These are phyloP conservation scores for Sphaerodactylus townsendi DNA, from an alignment of 2,113 vertebrate genomes.

Conservation along the genomic window DNA sequence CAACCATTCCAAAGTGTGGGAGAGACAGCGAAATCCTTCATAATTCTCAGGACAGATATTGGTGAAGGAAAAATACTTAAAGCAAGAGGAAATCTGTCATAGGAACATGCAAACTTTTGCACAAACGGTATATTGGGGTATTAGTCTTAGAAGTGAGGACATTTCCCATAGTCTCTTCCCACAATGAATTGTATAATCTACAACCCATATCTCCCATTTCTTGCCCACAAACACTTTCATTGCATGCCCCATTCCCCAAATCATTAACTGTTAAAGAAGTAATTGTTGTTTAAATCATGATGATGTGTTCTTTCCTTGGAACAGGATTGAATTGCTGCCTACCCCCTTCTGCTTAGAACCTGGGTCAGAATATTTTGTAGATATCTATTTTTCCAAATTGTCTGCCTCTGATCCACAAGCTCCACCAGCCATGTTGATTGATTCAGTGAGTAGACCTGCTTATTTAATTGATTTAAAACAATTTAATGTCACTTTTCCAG, in stretches of 20 bases:
- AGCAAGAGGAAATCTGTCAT: no score
- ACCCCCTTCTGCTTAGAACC: slow-evolving; percentile 78
- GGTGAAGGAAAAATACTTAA: no score
- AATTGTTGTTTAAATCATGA: not conserved
- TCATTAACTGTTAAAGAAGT: not conserved
- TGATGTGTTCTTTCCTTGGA: slow-evolving; percentile 30
- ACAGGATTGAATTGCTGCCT: slow-evolving; percentile 77
- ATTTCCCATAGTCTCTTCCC: not conserved
- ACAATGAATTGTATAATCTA: no score
- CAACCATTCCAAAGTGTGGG: no score
- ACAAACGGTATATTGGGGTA: not conserved
- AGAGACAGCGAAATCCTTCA: no score
- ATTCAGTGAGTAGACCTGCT: slow-evolving; percentile 81
- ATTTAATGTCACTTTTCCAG: no score
- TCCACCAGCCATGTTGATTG: slow-evolving; percentile 79
- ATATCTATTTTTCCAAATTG: slow-evolving; percentile 79
- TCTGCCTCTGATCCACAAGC: slow-evolving; percentile 43
- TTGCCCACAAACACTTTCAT: not conserved
- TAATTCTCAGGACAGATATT: no score
- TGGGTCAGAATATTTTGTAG: slow-evolving; percentile 75
- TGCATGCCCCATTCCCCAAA: not conserved
- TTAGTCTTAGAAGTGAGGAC: not conserved
- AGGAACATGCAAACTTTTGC: not conserved
- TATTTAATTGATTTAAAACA: no score
- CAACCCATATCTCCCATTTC: not conserved